A percentile compares a stretch with the other conserved stretches of the same genome.
Evolutionary conservation across 2,888 invertebrate genomes (phyloP).

Genomic region (Dasysyrphus tricinctus): DNA sequence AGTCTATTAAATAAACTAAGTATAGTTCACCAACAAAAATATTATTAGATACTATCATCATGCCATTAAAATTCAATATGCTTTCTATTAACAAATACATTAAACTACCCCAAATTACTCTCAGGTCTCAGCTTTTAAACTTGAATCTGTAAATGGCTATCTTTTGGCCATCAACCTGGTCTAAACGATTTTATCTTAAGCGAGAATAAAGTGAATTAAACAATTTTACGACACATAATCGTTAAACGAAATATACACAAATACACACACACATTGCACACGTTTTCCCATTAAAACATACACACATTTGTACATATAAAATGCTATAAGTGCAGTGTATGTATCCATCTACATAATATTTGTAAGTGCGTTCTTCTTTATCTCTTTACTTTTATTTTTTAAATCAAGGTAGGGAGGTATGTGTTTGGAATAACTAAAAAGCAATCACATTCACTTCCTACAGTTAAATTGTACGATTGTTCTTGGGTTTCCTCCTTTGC

Average conservation of each 20-base stretch:
- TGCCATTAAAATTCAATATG: conserved; percentile 12
- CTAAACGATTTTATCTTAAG: conserved; percentile 42
- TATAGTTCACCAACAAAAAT: not conserved
- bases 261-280: conserved; percentile 17
- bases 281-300: not conserved
- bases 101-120: not conserved
- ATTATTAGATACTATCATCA: too few species aligned
- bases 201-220: conserved; percentile 65
- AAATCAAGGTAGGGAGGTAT: conserved; percentile 1
- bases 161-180: conserved; percentile 27
- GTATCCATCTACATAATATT: too few species aligned
- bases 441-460: conserved; percentile 33
- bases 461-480: conserved; percentile 2
- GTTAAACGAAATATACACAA: conserved; percentile 43
- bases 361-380: not conserved
- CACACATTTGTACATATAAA: not conserved
- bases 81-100: not conserved
- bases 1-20: too few species aligned
- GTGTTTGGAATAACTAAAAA: conserved; percentile 24
- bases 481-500: not conserved
- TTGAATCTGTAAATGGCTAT: conserved; percentile 10
- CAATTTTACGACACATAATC: conserved; percentile 65
- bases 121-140: not conserved
- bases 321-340: conserved; percentile 11
- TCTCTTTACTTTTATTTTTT: not conserved